These are phyloP conservation scores for Leptogaster cylindrica DNA, from an alignment of 2,888 invertebrate species.

Conservation along the genomic window DNA sequence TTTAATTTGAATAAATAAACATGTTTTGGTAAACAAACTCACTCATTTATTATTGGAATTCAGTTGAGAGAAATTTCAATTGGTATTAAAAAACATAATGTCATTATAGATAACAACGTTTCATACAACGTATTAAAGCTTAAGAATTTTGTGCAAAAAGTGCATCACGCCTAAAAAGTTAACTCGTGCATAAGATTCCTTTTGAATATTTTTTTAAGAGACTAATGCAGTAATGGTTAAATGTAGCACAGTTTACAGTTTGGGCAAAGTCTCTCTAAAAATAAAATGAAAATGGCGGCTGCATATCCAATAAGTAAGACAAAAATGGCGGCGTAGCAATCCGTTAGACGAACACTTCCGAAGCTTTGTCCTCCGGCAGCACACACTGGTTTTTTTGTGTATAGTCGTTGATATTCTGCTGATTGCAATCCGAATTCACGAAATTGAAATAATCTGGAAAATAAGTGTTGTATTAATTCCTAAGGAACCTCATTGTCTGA, in stretches of 20 bases:
- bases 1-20: too few species aligned
- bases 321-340: slow-evolving; percentile 57
- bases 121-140: not conserved
- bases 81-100: not conserved
- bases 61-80: too few species aligned
- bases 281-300: slow-evolving; percentile 23
- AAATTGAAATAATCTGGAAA: slow-evolving; percentile 59
- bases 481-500: not conserved
- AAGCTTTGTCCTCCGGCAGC: slow-evolving; percentile 60
- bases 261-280: slow-evolving; percentile 40
- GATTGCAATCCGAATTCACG: slow-evolving; percentile 63
- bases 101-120: not conserved
- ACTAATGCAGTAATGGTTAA: too few species aligned
- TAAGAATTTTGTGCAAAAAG: not conserved
- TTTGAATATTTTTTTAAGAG: too few species aligned
- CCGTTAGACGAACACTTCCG: slow-evolving; percentile 62
- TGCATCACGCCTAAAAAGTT: too few species aligned
- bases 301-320: slow-evolving; percentile 43
- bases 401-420: slow-evolving; percentile 61
- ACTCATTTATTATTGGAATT: too few species aligned
- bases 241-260: not conserved
- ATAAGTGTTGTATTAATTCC: not conserved
- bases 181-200: too few species aligned
- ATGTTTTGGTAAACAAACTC: too few species aligned
- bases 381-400: slow-evolving; percentile 64